Base-by-base conservation (phyloP, 2,888 invertebrate genomes). In the Epinotia nisella region DNA sequence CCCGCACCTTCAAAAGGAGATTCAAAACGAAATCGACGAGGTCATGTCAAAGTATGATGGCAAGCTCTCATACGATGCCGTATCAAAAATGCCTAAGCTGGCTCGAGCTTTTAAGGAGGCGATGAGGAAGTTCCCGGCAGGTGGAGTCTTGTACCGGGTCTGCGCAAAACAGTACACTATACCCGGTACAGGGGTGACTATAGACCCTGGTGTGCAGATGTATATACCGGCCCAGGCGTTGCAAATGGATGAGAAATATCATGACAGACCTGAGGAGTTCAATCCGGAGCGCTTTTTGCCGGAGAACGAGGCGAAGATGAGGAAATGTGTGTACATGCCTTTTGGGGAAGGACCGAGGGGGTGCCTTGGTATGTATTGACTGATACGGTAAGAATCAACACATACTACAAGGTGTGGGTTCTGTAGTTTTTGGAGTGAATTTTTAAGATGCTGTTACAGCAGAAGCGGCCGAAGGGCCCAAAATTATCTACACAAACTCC, bases 21-120 rank as follows among this genome's bases (percentile, higher is more conserved):
- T 84, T 35, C 84, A 84, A 59, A 74, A 81, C 19, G 88, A 90
- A 79, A 80, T 90, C 4, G 87, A 85, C 29, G 74, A 75, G 10
- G 80, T 85, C 5, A 64, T 85, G 10, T 53, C 67, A 11, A 82
- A 76, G 65, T 76, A 84, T 53, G 77, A 80, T 3, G 80, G 81
- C 3, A 81, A 80, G 67, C 75, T 85, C 0, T 78, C 77, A 65
- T 86, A 81, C 24, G 84, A 87, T 35, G 80, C 85, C 9, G 67
- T 85, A 0, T 82, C 79, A 59, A 81, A 85, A 15, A 79, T 87
- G 81, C 79, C 80, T 4, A 85, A 85, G 74, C 70, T 85, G 45
- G 79, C 81, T 73, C 82, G 83, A 82, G 80, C 80, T 2, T 81
- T 85, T 24, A 70, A 39, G 64, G 75, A 75, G 35, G 60, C 55